phyloP scores from a whole-genome alignment of 2,113 vertebrate genomes.

The Eolophus roseicapilla region DNA sequence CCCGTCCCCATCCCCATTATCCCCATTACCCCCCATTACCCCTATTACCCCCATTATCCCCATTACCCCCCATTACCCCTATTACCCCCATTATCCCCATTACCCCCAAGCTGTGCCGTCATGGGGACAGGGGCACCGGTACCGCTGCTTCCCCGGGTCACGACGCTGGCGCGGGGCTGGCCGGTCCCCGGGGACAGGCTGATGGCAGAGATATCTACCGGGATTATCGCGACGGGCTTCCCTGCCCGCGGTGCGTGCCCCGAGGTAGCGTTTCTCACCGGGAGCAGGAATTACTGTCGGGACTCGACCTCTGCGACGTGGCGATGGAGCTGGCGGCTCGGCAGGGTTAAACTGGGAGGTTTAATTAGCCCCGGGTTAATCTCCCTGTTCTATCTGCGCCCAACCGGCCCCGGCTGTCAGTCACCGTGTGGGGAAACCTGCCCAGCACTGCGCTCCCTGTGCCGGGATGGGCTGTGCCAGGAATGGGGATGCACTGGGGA shows the following conservation, averaged over 20 bases:
- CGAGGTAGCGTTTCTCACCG: not conserved
- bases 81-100: not conserved
- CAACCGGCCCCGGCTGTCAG: not conserved
- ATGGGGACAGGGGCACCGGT: fast-evolving
- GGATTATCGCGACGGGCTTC: slow-evolving; percentile 17
- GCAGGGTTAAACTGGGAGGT: not conserved
- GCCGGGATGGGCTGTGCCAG: not conserved
- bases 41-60: too few relatives aligned
- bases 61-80: too few relatives aligned
- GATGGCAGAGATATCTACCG: not conserved
- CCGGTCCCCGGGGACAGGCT: not conserved
- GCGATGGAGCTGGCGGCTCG: not conserved
- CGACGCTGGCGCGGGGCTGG: not conserved
- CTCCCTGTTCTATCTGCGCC: not conserved
- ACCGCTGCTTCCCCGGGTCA: not conserved
- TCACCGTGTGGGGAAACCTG: not conserved
- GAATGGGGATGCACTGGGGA: not conserved
- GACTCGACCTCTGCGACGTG: not conserved
- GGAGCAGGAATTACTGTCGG: not conserved
- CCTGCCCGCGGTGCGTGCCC: not conserved
- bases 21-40: not conserved
- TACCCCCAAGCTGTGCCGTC: fast-evolving
- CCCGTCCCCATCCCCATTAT: fast-evolving
- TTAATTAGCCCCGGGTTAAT: slow-evolving; percentile 52
- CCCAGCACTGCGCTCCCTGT: not conserved